Conservation (phyloP, 2,888 invertebrate species). For the Lepidocyrtinus sp. region DNA sequence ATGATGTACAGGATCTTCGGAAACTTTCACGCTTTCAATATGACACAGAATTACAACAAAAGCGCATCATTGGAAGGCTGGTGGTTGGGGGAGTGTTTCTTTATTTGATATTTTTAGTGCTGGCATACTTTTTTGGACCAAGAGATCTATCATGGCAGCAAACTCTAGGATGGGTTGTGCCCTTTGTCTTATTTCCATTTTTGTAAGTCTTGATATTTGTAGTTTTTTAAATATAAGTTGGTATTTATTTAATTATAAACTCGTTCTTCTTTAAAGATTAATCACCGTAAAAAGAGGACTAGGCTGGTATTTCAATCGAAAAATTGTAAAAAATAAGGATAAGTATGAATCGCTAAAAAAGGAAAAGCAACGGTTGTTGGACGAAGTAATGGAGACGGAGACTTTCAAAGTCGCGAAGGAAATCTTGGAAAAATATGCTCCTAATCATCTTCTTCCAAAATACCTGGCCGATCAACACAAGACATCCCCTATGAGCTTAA, state of each 20-base stretch:
- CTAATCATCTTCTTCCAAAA: slow-evolving; percentile 75
- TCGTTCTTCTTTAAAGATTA: slow-evolving; percentile 76
- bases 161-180: slow-evolving; percentile 83
- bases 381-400: slow-evolving; percentile 97
- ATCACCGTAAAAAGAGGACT: slow-evolving; percentile 84
- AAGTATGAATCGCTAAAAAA: slow-evolving; percentile 81
- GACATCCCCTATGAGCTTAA: slow-evolving; percentile 41
- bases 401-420: slow-evolving; percentile 96
- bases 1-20: slow-evolving; percentile 78
- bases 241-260: neutral
- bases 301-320: slow-evolving; percentile 91
- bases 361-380: slow-evolving; percentile 91
- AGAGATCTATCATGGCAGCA: slow-evolving; percentile 81
- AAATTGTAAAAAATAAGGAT: slow-evolving; percentile 83
- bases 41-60: slow-evolving; percentile 85
- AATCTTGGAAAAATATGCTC: slow-evolving; percentile 89
- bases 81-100: slow-evolving; percentile 76
- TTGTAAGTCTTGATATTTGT: slow-evolving; percentile 78
- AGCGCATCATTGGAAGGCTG: slow-evolving; percentile 85
- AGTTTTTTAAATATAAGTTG: slow-evolving; percentile 24
- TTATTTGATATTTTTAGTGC: slow-evolving; percentile 79
- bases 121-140: slow-evolving; percentile 87
- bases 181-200: slow-evolving; percentile 85
- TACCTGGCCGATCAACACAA: slow-evolving; percentile 66
- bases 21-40: slow-evolving; percentile 85